phyloP scores from a whole-genome alignment of 2,797 vertebrate genomes.

The Chrysocyon brachyurus region DNA sequence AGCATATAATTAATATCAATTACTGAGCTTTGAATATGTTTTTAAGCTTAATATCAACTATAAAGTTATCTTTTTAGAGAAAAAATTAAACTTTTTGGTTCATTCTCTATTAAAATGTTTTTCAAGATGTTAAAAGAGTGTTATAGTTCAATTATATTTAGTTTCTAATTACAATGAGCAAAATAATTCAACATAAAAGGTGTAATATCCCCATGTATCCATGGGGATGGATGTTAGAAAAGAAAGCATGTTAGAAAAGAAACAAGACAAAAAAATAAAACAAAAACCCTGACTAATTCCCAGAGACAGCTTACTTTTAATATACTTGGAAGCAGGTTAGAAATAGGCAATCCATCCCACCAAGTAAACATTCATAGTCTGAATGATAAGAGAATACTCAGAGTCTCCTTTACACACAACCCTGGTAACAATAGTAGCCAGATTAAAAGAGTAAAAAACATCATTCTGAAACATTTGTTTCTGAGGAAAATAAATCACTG shows the following conservation, averaged over 20 bases:
- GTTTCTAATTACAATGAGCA: neutral
- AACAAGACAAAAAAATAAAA: neutral
- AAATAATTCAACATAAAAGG: neutral
- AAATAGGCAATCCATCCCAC: neutral
- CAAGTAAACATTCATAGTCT: neutral
- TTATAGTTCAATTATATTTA: constrained; percentile 2
- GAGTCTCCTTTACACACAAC: neutral
- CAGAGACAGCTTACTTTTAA: neutral
- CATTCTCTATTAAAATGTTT: neutral
- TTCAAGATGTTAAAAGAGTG: neutral
- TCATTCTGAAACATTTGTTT: neutral
- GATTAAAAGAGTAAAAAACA: neutral
- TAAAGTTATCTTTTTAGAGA: neutral
- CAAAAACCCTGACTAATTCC: neutral
- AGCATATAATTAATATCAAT: neutral
- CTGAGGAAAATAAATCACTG: neutral
- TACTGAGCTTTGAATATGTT: neutral
- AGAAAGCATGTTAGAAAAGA: neutral
- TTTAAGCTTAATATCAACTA: neutral
- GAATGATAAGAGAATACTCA: neutral
- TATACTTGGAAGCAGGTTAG: neutral
- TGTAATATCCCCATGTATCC: neutral
- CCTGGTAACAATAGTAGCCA: neutral
- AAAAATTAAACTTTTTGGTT: neutral
- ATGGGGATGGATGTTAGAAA: neutral